A percentile compares a stretch with the other conserved stretches of the same genome.
Conservation (phyloP, 2,888 invertebrate species). For the Protophormia terraenovae region DNA sequence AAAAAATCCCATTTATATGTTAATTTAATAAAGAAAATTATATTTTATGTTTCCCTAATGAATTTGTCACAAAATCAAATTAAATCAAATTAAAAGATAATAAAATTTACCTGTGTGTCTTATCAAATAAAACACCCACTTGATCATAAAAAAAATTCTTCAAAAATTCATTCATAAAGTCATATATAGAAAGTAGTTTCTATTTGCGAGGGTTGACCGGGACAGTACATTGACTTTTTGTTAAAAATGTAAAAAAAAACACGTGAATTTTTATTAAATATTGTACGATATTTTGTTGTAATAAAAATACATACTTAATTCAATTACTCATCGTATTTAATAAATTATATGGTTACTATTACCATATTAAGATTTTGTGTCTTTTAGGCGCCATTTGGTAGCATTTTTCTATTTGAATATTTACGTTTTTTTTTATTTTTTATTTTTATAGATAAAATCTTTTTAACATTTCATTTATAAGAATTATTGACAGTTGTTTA, state of each 20-base stretch:
- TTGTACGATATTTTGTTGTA: background rate
- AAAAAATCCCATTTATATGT: background rate
- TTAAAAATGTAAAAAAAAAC: background rate
- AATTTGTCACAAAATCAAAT: background rate
- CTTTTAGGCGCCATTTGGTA: background rate
- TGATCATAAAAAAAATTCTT: background rate
- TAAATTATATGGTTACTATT: background rate
- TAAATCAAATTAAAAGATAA: background rate
- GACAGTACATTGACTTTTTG: background rate
- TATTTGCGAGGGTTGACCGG: background rate
- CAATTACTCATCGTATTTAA: background rate
- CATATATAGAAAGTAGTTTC: background rate
- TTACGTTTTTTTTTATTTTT: background rate
- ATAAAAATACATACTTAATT: background rate
- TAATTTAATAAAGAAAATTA: background rate
- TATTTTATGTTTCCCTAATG: background rate
- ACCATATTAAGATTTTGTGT: background rate
- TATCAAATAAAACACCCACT: conserved; percentile 9
- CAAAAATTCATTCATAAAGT: background rate
- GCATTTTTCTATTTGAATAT: background rate
- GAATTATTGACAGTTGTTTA: background rate
- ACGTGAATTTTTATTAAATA: background rate
- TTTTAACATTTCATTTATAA: background rate
- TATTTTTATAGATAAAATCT: background rate
- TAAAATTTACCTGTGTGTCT: background rate